Conservation (phyloP, 2,888 invertebrate genomes). For the Apodemia mormo region DNA sequence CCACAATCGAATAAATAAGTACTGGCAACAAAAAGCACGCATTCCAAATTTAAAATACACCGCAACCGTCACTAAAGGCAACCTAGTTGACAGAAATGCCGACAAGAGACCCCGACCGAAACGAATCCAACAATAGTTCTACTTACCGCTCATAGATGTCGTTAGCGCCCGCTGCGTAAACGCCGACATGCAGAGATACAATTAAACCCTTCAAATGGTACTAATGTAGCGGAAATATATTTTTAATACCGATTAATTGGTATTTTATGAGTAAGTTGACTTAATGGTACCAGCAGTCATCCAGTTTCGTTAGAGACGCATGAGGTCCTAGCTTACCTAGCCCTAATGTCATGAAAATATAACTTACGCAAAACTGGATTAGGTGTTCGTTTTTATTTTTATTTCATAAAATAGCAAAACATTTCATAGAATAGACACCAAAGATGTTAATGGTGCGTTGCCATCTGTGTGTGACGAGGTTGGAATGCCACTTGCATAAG, state of each 20-base stretch:
- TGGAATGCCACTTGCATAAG: too few relatives aligned
- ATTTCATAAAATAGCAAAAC: too few relatives aligned
- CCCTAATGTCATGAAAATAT: too few relatives aligned
- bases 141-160: constrained; percentile 76
- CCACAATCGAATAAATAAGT: constrained; percentile 27
- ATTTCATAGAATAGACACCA: too few relatives aligned
- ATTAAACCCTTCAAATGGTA: neutral
- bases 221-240: constrained; percentile 5
- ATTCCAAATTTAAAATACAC: constrained; percentile 69
- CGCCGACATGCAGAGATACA: constrained; percentile 4
- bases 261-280: neutral
- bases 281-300: too few relatives aligned
- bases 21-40: constrained; percentile 41
- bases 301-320: too few relatives aligned
- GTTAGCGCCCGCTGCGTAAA: constrained; percentile 71
- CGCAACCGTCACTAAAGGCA: constrained; percentile 70
- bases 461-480: too few relatives aligned
- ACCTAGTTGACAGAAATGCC: constrained; percentile 65
- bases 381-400: too few relatives aligned
- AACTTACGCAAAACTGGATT: too few relatives aligned
- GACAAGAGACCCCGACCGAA: constrained; percentile 59
- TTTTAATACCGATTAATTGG: neutral
- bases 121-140: constrained; percentile 74
- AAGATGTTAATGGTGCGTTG: too few relatives aligned
- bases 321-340: too few relatives aligned